Base-by-base conservation (phyloP, 2,888 invertebrate species). In the Apantesis nais region DNA sequence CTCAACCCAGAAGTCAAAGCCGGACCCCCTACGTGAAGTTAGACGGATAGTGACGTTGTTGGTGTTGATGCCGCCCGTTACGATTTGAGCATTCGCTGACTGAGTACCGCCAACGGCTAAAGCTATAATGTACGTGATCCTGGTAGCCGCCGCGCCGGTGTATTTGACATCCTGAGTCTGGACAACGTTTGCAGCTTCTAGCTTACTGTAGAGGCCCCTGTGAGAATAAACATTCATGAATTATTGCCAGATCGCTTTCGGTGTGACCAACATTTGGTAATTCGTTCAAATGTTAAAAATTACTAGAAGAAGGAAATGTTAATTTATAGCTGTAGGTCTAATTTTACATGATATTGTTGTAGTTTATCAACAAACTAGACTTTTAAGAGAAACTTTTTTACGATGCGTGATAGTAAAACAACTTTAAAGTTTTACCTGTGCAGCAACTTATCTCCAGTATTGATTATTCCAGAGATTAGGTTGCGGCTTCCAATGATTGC, bases 31-130 rank as follows among this genome's bases (percentile, higher is more conserved):
- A 22, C 5, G n/a, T n/a, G 64, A 64, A 11, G 48, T 31, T 14
- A 64, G 64, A 34, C 34, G 64, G 7, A 64, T 48, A 2, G n/a
- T 64, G 22, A 64, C 12, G 3, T 64, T 64, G 22, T 64, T 48
- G 14, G 44, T 22, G 31, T n/a, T 34, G 48, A 64, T 12, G 19
- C 64, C 64, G 14, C 64, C 64, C 0, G 9, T 0, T 22, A 5
- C n/a, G 31, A 64, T 34, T 11, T 44, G 31, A 31, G 64, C 64
- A 22, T 7, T 31, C n/a, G 64, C 64, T 9, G 48, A 14, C 44
- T 29, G 22, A 19, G 64, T 48, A 34, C 31, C 3, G 12, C 48
- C 64, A 48, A 64, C 64, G 22, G 31, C 31, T 19, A 48, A 31
- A 29, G 48, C 48, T 22, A 48, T 22, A 14, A 64, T n/a, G 44